Evolutionary conservation across 1,140 invertebrate genomes (phyloP).

Genomic region (Leptopilina clavipes): DNA sequence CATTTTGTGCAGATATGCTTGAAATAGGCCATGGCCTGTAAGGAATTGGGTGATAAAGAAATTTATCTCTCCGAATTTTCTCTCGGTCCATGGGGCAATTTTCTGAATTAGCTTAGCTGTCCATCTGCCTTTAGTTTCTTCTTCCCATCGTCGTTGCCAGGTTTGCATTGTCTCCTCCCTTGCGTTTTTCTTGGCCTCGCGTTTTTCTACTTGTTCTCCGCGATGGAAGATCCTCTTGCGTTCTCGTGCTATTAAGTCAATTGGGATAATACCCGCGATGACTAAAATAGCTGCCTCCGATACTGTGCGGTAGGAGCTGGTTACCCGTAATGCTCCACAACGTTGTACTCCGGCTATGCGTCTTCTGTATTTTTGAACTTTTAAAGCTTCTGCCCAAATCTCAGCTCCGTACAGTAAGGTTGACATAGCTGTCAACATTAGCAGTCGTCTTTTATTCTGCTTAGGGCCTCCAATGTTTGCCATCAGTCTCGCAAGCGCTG

Average conservation of each 20-base stretch:
- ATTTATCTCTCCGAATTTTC: conserved; percentile 41
- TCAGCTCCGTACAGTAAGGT: conserved; percentile 48
- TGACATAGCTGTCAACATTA: conserved; percentile 42
- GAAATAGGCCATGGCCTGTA: conserved; percentile 40
- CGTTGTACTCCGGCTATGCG: conserved; percentile 30
- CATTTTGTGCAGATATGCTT: conserved; percentile 46
- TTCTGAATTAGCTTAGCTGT: conserved; percentile 41
- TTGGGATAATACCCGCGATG: conserved; percentile 47
- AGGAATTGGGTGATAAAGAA: conserved; percentile 51
- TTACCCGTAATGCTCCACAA: neutral
- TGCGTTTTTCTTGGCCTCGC: conserved; percentile 34
- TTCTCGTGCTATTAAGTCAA: conserved; percentile 46
- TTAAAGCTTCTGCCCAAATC: conserved; percentile 30
- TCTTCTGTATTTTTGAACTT: conserved; percentile 10
- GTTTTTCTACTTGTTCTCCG: neutral
- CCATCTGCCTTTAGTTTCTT: conserved; percentile 44
- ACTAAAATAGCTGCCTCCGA: conserved; percentile 50
- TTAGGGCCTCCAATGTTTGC: conserved; percentile 49
- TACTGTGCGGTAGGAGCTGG: conserved; percentile 48
- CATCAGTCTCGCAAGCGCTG: conserved; percentile 43
- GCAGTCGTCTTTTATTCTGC: conserved; percentile 39
- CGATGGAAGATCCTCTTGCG: neutral
- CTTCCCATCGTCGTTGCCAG: conserved; percentile 39
- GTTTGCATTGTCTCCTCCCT: neutral
- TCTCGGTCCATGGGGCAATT: conserved; percentile 44